Percentiles rank a stretch among this genome's conserved stretches.
phyloP scores from a whole-genome alignment of 2,888 invertebrate genomes.

The Andrena bicolor region DNA sequence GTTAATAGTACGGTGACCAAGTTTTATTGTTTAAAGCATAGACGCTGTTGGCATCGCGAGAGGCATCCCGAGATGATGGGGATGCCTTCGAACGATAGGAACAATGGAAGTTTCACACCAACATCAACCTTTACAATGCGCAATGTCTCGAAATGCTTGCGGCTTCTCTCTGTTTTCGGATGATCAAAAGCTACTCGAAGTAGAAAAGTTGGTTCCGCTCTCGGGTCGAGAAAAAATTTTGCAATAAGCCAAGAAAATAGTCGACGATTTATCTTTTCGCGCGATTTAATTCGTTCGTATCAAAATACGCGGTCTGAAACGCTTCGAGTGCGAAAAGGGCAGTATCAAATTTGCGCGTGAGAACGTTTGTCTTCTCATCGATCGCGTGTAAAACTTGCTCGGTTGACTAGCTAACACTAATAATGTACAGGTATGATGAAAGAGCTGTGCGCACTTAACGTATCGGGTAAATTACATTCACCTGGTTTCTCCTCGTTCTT shows the following conservation, averaged over 20 bases:
- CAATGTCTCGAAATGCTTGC: conserved; percentile 20
- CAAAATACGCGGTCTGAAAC: conserved; percentile 20
- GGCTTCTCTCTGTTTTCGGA: neutral
- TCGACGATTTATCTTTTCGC: neutral
- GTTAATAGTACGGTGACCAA: conserved; percentile 36
- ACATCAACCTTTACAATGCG: conserved; percentile 44
- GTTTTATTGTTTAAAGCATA: conserved; percentile 29
- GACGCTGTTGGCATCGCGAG: conserved; percentile 27
- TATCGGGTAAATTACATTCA: conserved; percentile 41
- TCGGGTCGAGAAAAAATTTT: neutral
- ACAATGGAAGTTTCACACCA: conserved; percentile 63
- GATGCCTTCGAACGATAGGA: conserved; percentile 62
- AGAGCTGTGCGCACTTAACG: conserved; percentile 39
- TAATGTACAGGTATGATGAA: conserved; percentile 65
- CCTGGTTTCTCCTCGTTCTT: conserved; percentile 34
- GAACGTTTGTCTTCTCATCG: conserved; percentile 17
- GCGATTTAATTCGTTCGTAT: neutral
- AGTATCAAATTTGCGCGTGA: conserved; percentile 31
- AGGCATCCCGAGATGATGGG: conserved; percentile 45
- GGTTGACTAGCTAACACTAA: conserved; percentile 81
- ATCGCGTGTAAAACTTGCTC: conserved; percentile 42
- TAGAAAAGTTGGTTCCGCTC: conserved; percentile 30
- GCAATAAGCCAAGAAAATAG: conserved; percentile 4
- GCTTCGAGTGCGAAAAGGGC: conserved; percentile 7
- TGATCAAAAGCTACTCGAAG: conserved; percentile 7